Evolutionary conservation across 2,888 invertebrate species (phyloP), one percentile per base, ranked within the genome.

Genomic region (Dendrolimus houi): DNA sequence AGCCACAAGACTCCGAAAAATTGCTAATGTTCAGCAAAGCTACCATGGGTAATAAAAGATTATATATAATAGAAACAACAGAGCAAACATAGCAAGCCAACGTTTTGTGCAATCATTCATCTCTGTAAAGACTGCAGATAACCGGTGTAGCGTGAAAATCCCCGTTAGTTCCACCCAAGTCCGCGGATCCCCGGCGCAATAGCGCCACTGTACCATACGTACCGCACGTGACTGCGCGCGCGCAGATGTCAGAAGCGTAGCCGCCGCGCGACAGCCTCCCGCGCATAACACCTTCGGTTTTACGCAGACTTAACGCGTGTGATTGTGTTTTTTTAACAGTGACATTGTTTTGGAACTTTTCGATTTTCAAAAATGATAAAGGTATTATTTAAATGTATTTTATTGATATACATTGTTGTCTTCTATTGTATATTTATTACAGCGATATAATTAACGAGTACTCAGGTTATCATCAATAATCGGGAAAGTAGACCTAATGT

Each of bases 141-240:
- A 67, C 67, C 70, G 68, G 65, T 83, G 75, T 72, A 77, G 79
- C 86, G 79, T 83, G 81, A 76, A 85, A 80, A 81, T 73, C 63
- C 68, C 74, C 77, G 84, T 81, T 86, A 85, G 82, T 88, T 79
- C 84, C 62, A 56, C 64, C 63, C 59, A 59, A 66, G 57, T 64
- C 82, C 88, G 76, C 78, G 58, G 53, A 61, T 67, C 66, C 66
- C 80, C 81, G 81, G 68, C 79, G 76, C 59, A 63, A 68, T 67
- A 81, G 88, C 87, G 87, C 88, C 77, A 77, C 69, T 60, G 61
- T 65, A 65, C 69, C 47, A 12, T 47, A 47, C 47, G 12, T 9
- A 60, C 59, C 73, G 87, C 89, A 88, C 88, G 87, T 89, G 88
- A 88, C 83, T 78, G 82, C 85, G 87, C 87, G 70, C 63, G 82